Conservation (phyloP, 35 echinoderm and acorn worm species). For the Strongylocentrotus purpuratus region DNA sequence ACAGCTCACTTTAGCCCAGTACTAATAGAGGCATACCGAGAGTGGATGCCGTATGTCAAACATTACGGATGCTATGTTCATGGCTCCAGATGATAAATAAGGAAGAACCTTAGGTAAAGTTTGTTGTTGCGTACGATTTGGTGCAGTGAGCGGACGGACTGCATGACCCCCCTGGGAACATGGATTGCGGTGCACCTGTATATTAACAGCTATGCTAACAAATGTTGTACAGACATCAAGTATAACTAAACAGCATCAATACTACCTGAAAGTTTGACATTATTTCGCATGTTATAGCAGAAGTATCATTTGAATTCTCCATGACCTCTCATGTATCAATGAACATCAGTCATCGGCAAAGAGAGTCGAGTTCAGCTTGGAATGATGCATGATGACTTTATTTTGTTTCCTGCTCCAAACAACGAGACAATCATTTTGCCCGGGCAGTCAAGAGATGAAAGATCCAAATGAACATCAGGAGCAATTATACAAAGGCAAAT, state of each 20-base stretch:
- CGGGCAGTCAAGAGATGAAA: neutral
- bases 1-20: slow-evolving; percentile 19
- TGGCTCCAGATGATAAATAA: neutral
- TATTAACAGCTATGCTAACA: neutral
- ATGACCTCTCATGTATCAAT: neutral
- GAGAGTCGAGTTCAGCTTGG: neutral
- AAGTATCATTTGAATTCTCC: neutral
- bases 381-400: neutral
- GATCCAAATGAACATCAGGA: neutral
- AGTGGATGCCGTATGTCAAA: neutral
- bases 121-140: neutral
- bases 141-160: neutral
- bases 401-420: neutral
- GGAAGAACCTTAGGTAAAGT: neutral
- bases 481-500: neutral
- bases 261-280: neutral
- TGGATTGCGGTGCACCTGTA: neutral
- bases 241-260: neutral
- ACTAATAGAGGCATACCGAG: neutral
- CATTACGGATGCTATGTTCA: neutral
- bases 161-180: neutral
- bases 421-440: neutral
- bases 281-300: neutral
- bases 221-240: neutral
- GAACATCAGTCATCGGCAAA: neutral